Evolutionary conservation across 2,888 invertebrate genomes (phyloP).

Genomic region (Rhamphomyia laevipes): DNA sequence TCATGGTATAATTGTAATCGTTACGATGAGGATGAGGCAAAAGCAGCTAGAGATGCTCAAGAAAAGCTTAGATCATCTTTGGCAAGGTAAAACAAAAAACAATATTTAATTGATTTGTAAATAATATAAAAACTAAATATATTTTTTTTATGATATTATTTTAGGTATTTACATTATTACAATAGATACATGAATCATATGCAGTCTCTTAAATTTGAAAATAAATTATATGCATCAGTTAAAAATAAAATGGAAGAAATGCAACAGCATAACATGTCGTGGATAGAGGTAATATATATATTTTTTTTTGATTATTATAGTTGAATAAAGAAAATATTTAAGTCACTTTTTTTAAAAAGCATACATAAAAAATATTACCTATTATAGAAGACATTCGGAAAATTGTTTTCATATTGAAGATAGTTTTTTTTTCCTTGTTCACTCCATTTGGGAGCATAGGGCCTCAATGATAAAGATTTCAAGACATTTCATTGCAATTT

Average conservation of each 20-base stretch:
- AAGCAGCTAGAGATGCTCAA: constrained; percentile 91
- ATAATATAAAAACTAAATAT: background rate
- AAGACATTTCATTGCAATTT: no score
- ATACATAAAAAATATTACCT: no score
- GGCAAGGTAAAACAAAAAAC: constrained; percentile 63
- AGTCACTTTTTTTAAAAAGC: no score
- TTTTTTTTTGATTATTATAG: background rate
- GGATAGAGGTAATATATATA: constrained; percentile 73
- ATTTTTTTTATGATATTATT: no score
- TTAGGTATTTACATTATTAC: constrained; percentile 93
- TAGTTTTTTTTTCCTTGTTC: no score
- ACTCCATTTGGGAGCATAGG: no score
- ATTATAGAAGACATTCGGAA: no score
- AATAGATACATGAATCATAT: constrained; percentile 99
- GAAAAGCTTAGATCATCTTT: constrained; percentile 87
- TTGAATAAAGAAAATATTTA: no score
- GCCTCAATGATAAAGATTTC: no score
- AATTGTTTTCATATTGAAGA: no score
- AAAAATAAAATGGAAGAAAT: constrained; percentile 99
- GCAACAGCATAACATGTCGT: constrained; percentile 99
- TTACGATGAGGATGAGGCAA: constrained; percentile 93
- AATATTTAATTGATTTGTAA: background rate
- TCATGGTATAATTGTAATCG: constrained; percentile 98
- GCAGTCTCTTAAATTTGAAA: constrained; percentile 96
- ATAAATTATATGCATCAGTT: constrained; percentile 89